These are phyloP conservation scores for Drosophila mulleri DNA, from an alignment of 2,888 invertebrate genomes.

Conservation along the genomic window DNA sequence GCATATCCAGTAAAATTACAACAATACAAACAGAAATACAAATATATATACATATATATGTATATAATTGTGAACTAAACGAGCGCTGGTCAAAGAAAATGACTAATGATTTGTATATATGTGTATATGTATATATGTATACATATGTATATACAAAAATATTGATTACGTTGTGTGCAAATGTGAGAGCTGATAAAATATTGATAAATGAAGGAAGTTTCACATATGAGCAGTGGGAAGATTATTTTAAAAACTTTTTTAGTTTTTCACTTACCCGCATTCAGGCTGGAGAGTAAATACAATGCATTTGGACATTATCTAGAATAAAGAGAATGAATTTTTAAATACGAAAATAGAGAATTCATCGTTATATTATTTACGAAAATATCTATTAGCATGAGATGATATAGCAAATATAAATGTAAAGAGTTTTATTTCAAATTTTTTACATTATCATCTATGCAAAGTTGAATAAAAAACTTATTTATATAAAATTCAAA, in stretches of 20 bases:
- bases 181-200: not conserved
- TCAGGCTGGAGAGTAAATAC: not conserved
- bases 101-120: conserved; percentile 1
- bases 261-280: not conserved
- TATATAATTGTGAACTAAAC: not conserved
- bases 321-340: not conserved
- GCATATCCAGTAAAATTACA: not conserved
- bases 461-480: no score
- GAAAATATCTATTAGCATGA: not conserved
- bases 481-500: no score
- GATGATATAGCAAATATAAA: not conserved
- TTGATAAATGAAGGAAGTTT: not conserved
- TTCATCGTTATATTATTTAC: no score
- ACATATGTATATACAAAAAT: no score
- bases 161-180: not conserved
- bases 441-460: no score
- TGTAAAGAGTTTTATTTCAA: not conserved
- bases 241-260: not conserved
- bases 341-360: no score
- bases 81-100: not conserved
- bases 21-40: not conserved
- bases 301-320: no score
- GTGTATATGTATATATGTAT: not conserved
- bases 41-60: no score
- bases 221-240: not conserved